These are phyloP conservation scores for Xenus cinereus DNA, from an alignment of 2,113 vertebrate species.

Conservation along the genomic window DNA sequence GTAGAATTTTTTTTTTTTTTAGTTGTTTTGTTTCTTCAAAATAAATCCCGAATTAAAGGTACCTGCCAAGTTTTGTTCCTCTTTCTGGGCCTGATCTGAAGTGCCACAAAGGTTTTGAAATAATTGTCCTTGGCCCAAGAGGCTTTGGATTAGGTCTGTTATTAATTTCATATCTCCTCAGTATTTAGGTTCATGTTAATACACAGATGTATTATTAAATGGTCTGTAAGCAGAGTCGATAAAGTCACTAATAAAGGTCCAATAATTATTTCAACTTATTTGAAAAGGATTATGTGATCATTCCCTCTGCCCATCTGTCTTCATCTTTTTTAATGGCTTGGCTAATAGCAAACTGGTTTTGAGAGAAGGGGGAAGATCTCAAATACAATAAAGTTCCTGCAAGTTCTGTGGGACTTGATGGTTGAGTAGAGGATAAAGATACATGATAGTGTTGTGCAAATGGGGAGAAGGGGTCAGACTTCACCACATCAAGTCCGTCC, in stretches of 20 bases:
- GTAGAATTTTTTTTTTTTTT: not conserved
- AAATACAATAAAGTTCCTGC: not conserved
- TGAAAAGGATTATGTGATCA: not conserved
- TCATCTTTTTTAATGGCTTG: not conserved
- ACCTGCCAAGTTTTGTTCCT: not conserved
- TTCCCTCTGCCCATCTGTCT: not conserved
- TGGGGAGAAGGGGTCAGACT: not conserved
- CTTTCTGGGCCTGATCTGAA: not conserved
- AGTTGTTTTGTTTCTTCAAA: not conserved
- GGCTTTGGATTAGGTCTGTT: not conserved
- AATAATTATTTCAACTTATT: not conserved
- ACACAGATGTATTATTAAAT: not conserved
- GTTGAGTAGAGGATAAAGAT: not conserved
- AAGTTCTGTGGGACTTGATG: not conserved
- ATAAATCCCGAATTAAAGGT: not conserved
- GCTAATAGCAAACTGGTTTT: not conserved
- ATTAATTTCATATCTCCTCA: not conserved
- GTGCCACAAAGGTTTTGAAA: not conserved
- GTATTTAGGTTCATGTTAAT: not conserved
- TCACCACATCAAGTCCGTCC: not conserved
- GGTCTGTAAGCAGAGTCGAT: not conserved
- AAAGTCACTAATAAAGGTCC: not conserved
- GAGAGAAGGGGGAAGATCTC: not conserved
- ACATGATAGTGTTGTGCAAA: not conserved
- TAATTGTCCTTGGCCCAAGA: not conserved